Conservation (phyloP, 2,113 vertebrate genomes). For the Phalacrocorax aristotelis region DNA sequence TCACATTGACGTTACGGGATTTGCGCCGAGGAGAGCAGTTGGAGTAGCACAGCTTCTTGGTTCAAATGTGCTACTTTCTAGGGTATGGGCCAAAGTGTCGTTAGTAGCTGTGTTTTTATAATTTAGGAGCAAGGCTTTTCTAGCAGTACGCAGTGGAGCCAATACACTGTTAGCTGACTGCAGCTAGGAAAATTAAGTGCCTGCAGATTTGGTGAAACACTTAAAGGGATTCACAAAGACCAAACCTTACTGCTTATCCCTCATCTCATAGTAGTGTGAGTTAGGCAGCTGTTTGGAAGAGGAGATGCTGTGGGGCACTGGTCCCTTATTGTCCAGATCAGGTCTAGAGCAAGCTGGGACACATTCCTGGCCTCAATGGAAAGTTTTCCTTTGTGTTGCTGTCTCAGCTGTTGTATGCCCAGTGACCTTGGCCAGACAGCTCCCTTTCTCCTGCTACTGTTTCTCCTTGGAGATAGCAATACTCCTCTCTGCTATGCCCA, state of each 20-base stretch:
- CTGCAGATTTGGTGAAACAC: background rate
- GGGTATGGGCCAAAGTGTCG: background rate
- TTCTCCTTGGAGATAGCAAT: background rate
- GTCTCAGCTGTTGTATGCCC: rapidly evolving
- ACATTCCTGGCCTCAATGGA: background rate
- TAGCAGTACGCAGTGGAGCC: background rate
- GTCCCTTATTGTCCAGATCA: background rate
- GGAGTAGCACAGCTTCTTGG: background rate
- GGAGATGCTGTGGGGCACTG: background rate
- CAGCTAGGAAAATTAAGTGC: background rate
- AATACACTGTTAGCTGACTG: background rate
- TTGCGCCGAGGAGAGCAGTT: background rate
- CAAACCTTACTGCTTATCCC: background rate
- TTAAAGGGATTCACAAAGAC: background rate
- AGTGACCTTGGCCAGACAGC: background rate
- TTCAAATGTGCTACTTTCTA: background rate
- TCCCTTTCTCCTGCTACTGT: background rate
- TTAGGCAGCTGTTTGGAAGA: background rate
- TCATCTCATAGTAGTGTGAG: background rate
- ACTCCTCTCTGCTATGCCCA: background rate
- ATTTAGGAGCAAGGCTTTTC: background rate
- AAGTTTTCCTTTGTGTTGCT: background rate
- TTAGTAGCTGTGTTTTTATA: background rate
- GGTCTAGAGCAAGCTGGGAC: background rate
- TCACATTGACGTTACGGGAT: rapidly evolving